These are phyloP conservation scores for Podarcis cretensis DNA, from an alignment of 2,113 vertebrate genomes.

Conservation along the genomic window DNA sequence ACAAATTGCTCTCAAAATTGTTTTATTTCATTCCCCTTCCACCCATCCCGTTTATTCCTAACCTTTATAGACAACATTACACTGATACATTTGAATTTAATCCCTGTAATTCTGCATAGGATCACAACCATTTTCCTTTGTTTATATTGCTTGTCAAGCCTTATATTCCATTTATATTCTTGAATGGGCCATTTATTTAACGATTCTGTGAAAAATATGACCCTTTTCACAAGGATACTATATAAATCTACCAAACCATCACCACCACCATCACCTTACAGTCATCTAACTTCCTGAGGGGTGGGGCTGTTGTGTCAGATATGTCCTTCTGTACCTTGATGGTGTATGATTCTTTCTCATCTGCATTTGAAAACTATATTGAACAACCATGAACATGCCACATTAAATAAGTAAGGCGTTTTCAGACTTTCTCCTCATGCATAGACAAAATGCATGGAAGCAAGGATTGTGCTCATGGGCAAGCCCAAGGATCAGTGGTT, in stretches of 20 bases:
- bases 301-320: neutral
- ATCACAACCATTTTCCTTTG: neutral
- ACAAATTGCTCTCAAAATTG: too few relatives aligned
- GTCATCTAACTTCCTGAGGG: neutral
- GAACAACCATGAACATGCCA: neutral
- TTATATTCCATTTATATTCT: neutral
- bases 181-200: neutral
- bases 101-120: neutral
- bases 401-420: neutral
- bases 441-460: neutral
- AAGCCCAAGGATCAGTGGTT: too few relatives aligned
- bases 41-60: neutral
- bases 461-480: too few relatives aligned
- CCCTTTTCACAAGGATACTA: neutral
- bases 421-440: neutral
- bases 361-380: neutral
- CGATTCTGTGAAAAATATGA: neutral
- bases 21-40: neutral
- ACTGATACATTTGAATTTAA: neutral
- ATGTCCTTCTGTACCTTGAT: neutral
- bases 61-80: neutral
- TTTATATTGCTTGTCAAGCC: neutral
- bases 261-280: neutral
- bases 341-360: neutral
- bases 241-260: neutral